Evolutionary conservation across 2,797 vertebrate species (phyloP), one percentile per base, ranked within the genome.

Genomic region (Esox lucius): DNA sequence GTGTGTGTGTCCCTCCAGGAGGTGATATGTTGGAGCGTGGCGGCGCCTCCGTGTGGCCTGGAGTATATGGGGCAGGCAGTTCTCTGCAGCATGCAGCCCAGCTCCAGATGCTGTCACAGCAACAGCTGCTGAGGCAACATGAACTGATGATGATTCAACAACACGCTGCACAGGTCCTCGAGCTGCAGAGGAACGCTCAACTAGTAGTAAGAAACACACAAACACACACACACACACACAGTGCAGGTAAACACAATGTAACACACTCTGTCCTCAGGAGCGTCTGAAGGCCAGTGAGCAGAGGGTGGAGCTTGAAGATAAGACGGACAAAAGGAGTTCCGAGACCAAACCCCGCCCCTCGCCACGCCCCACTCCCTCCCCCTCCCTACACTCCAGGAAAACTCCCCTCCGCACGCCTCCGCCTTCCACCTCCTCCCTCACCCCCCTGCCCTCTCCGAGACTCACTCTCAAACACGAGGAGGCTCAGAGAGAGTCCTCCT

Each of bases 81-180:
- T 94, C 97, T 59, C 94, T 99, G 80, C 98, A 99, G 86, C 98
- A 98, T 0, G 97, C 97, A 0, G 97, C 98, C 88, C 97, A 99
- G 91, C 95, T 99, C 64, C 98, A 98, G 92, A 94, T 99, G 11
- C 95, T 99, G 78, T 98, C 97, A 15, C 97, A 99, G 86, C 98
- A 99, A 88, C 97, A 98, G 90, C 95, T 99, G 85, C 92, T 99
- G 59, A 90, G 97, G 28, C 98, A 99, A 86, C 97, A 99, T 0
- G 98, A 99, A 87, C 87, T 99, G 4, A 95, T 97, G 84, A 96
- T 99, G 94, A 94, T 99, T 87, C 97, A 99, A 88, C 97, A 99
- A 89, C 98, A 99, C 87, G 96, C 97, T 0, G 97, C 95, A 0
- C 98, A 99, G 13, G 97, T 98, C 85, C 93, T 98, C 93, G 97